Conservation (phyloP, 1,140 invertebrate genomes). For the Trinorchestia longiramus region DNA sequence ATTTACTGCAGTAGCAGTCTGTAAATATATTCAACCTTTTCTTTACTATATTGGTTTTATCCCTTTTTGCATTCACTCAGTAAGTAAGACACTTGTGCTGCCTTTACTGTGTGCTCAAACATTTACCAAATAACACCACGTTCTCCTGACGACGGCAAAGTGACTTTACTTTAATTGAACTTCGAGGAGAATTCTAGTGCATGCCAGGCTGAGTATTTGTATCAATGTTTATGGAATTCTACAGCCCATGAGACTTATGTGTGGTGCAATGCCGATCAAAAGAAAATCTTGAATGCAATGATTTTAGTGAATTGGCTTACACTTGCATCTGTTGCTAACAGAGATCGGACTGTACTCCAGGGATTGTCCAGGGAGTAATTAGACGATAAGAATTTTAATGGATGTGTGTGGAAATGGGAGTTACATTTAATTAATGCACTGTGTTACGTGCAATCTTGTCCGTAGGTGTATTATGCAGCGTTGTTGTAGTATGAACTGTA, state of each 20-base stretch:
- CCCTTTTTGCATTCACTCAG: background rate
- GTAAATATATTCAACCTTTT: background rate
- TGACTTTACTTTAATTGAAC: background rate
- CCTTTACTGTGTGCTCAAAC: background rate
- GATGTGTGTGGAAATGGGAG: background rate
- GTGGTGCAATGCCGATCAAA: background rate
- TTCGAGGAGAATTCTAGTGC: background rate
- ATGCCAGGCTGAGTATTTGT: background rate
- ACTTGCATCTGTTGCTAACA: background rate
- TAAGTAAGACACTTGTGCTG: background rate
- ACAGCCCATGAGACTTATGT: background rate
- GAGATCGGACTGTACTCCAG: background rate
- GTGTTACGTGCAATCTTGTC: background rate
- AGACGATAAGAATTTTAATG: background rate
- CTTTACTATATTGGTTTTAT: background rate
- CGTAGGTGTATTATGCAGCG: background rate
- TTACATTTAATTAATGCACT: background rate
- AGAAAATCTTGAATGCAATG: background rate
- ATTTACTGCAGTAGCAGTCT: background rate
- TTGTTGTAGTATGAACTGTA: background rate
- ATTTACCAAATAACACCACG: background rate
- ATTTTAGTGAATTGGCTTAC: background rate
- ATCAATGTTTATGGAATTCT: background rate
- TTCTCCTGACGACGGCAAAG: background rate
- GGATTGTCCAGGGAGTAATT: background rate